Percentiles rank a stretch among this genome's conserved stretches.
phyloP scores from a whole-genome alignment of 1,140 invertebrate species.

The Lordiphosa collinella region DNA sequence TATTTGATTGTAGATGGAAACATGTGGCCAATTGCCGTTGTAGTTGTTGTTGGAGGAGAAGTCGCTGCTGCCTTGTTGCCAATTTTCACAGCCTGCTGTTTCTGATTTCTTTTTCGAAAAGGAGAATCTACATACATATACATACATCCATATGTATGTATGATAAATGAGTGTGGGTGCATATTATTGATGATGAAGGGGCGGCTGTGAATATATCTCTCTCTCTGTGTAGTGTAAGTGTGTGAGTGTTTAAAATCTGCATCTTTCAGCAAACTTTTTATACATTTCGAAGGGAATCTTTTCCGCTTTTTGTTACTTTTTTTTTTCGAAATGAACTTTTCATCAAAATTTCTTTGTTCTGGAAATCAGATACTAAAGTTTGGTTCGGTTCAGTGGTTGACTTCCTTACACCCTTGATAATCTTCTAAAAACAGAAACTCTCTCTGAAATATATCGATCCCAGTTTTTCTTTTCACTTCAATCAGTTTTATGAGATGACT shows the following conservation, averaged over 20 bases:
- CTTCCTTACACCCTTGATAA: too few relatives aligned
- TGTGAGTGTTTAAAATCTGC: neutral
- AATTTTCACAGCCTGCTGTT: constrained; percentile 26
- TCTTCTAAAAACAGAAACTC: too few relatives aligned
- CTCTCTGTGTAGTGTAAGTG: neutral
- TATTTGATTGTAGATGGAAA: constrained; percentile 12
- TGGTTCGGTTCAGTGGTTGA: too few relatives aligned
- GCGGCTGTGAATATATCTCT: neutral
- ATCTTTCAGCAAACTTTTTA: too few relatives aligned
- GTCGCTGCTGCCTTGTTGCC: constrained; percentile 28
- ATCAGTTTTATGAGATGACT: too few relatives aligned
- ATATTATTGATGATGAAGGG: constrained; percentile 9
- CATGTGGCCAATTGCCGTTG: constrained; percentile 23
- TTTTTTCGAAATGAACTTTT: too few relatives aligned
- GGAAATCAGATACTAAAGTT: too few relatives aligned
- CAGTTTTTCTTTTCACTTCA: too few relatives aligned
- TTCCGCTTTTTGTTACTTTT: neutral
- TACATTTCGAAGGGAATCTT: neutral
- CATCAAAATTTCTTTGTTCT: neutral
- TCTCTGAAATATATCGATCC: too few relatives aligned
- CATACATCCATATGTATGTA: neutral
- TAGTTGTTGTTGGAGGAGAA: too few relatives aligned
- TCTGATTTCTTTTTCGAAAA: constrained; percentile 8
- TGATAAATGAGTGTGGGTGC: constrained; percentile 18
- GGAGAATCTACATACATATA: constrained; percentile 1